Evolutionary conservation across 2,888 invertebrate genomes (phyloP).

Genomic region (Parnassius orleans): DNA sequence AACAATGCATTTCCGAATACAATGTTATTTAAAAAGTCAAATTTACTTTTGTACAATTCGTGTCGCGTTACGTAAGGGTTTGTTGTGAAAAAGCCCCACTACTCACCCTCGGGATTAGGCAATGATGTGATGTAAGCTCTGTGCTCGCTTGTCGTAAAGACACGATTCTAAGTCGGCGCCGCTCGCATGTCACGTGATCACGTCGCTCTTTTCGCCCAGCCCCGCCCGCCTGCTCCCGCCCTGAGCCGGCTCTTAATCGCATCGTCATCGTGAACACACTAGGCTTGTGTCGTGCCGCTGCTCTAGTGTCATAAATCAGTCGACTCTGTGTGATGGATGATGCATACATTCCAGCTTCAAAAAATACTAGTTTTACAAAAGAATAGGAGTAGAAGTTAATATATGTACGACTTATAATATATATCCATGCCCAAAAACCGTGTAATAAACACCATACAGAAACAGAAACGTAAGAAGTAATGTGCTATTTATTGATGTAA

Average conservation of each 20-base stretch:
- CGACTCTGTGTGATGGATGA: constrained; percentile 32
- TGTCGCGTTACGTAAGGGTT: constrained; percentile 44
- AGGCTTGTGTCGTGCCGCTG: constrained; percentile 61
- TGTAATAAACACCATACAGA: too few relatives aligned
- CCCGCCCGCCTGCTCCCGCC: constrained; percentile 35
- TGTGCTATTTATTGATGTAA: too few relatives aligned
- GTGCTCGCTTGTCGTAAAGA: constrained; percentile 48
- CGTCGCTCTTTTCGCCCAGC: constrained; percentile 34
- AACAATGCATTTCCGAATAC: neutral
- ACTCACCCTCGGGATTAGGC: constrained; percentile 42
- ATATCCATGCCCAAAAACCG: too few relatives aligned
- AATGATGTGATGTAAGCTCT: constrained; percentile 47
- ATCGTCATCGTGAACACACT: constrained; percentile 69
- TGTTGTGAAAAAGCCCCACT: constrained; percentile 42
- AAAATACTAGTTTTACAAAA: constrained; percentile 11
- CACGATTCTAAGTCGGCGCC: constrained; percentile 41
- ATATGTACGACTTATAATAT: too few relatives aligned
- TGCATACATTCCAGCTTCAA: constrained; percentile 1
- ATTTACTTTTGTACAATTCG: neutral
- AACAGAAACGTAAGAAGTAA: too few relatives aligned
- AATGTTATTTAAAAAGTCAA: neutral
- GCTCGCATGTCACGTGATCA: constrained; percentile 54
- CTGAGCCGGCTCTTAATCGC: constrained; percentile 57
- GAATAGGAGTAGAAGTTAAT: constrained; percentile 7
- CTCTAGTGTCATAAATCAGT: constrained; percentile 73